phyloP scores from a whole-genome alignment of 1,140 invertebrate species.

The Macrostomum lignano region DNA sequence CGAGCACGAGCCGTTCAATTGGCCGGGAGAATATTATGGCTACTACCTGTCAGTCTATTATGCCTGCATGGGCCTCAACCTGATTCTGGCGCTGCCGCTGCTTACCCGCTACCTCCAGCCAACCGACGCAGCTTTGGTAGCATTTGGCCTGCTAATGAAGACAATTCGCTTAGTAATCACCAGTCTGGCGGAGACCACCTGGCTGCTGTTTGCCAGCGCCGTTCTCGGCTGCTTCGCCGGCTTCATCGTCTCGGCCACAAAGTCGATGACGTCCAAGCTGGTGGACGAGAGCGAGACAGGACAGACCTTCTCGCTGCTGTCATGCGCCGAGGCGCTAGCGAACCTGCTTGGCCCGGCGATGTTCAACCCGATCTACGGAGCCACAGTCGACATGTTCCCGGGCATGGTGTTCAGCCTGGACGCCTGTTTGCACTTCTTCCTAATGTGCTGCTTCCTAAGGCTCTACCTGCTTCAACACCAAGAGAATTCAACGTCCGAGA shows the following conservation, averaged over 20 bases:
- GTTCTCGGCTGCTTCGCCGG: slow-evolving; percentile 14
- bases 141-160: slow-evolving; percentile 13
- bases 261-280: slow-evolving; percentile 18
- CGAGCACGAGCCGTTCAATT: slow-evolving; percentile 14
- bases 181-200: slow-evolving; percentile 14
- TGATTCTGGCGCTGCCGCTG: slow-evolving; percentile 17
- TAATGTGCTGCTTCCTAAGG: slow-evolving; percentile 1
- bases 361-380: slow-evolving; percentile 18
- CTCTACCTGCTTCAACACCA: no score
- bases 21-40: slow-evolving; percentile 20
- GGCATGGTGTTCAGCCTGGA: slow-evolving; percentile 16
- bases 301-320: slow-evolving; percentile 18
- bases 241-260: slow-evolving; percentile 14
- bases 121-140: slow-evolving; percentile 13
- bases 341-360: slow-evolving; percentile 17
- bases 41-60: slow-evolving; percentile 22
- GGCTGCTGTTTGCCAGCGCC: slow-evolving; percentile 19
- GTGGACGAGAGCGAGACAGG: slow-evolving; percentile 14
- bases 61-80: slow-evolving; percentile 15
- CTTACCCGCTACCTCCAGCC: slow-evolving; percentile 12
- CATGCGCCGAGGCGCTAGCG: slow-evolving; percentile 16
- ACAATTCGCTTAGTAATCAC: slow-evolving; percentile 14
- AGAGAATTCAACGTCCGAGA: no score
- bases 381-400: slow-evolving; percentile 13
- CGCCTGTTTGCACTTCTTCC: slow-evolving; percentile 7